These are phyloP conservation scores for Pluvianellus socialis DNA, from an alignment of 2,113 vertebrate species.

Conservation along the genomic window DNA sequence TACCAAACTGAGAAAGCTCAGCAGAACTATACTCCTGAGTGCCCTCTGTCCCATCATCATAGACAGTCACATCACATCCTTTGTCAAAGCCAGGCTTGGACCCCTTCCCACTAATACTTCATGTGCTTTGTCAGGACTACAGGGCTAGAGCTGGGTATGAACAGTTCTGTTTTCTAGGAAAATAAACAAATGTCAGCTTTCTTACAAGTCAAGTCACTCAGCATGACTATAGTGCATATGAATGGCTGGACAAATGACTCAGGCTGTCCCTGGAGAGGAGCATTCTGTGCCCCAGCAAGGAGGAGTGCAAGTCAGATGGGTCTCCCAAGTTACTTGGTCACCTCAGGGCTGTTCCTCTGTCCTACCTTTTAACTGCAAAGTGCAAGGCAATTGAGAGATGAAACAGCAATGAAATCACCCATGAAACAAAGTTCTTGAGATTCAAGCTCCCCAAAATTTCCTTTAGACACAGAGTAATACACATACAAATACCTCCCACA, in stretches of 20 bases:
- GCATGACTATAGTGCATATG: neutral
- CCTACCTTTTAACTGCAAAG: neutral
- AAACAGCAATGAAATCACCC: neutral
- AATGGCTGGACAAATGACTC: neutral
- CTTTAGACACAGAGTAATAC: neutral
- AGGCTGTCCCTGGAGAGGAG: neutral
- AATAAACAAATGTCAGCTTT: neutral
- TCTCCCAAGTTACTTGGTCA: neutral
- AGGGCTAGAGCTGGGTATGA: neutral
- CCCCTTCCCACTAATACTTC: neutral
- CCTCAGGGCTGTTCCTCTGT: neutral
- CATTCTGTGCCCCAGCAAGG: neutral
- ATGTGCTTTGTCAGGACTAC: neutral
- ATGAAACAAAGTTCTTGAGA: neutral
- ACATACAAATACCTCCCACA: accelerated
- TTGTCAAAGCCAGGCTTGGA: neutral
- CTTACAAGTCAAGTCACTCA: neutral
- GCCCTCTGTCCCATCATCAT: neutral
- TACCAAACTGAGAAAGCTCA: neutral
- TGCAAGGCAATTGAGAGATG: neutral
- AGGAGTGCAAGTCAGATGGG: accelerated
- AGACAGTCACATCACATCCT: neutral
- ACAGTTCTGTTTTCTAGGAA: neutral
- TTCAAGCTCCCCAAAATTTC: neutral
- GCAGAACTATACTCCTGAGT: neutral